A percentile compares a stretch with the other conserved stretches of the same genome.
phyloP scores from a whole-genome alignment of 2,797 vertebrate genomes.

The Lepilemur ruficaudatus region DNA sequence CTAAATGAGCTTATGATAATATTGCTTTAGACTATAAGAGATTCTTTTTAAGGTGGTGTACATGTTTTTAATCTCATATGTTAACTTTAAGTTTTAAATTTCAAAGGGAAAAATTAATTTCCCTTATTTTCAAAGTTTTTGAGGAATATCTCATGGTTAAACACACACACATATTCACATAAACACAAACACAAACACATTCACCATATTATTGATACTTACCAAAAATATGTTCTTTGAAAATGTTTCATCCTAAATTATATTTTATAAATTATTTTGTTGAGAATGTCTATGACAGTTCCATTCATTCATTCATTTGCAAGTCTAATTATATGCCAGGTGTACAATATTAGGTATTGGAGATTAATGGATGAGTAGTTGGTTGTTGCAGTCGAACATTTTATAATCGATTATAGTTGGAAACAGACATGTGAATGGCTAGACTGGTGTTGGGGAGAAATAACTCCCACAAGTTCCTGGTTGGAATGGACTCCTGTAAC shows the following conservation, averaged over 20 bases:
- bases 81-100: constrained; percentile 24
- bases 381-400: not conserved
- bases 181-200: not conserved
- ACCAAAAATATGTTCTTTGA: not conserved
- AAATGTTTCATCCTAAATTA: not conserved
- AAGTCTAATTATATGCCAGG: not conserved
- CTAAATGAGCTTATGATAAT: not conserved
- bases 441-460: not conserved
- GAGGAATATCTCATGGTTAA: not conserved
- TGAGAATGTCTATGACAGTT: not conserved
- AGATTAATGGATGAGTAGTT: not conserved
- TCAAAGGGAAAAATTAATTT: not conserved
- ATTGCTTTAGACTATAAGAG: not conserved
- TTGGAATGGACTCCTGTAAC: not conserved
- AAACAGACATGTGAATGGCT: not conserved
- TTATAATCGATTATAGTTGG: not conserved
- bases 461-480: not conserved
- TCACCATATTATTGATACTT: not conserved
- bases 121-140: not conserved
- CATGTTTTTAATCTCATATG: not conserved
- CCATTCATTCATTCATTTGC: not conserved
- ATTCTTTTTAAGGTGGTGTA: not conserved
- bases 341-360: not conserved
- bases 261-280: not conserved
- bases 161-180: not conserved